These are phyloP conservation scores for Cotesia typhae DNA, from an alignment of 1,140 invertebrate genomes.

Conservation along the genomic window DNA sequence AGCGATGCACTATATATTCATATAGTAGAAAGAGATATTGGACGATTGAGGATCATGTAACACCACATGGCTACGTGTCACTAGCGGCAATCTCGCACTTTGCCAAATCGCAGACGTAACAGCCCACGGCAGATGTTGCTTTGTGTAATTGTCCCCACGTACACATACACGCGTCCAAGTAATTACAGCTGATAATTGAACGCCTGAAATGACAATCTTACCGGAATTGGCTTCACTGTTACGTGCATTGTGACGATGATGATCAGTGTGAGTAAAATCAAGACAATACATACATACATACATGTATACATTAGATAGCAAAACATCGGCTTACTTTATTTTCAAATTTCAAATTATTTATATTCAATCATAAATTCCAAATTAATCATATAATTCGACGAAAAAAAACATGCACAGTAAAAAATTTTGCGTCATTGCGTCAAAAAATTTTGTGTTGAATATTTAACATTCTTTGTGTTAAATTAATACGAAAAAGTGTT, in stretches of 20 bases:
- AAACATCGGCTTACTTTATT: too few relatives aligned
- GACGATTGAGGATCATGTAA: constrained; percentile 41
- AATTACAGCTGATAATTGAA: constrained; percentile 62
- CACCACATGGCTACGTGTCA: constrained; percentile 50
- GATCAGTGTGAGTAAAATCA: too few relatives aligned
- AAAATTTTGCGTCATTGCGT: too few relatives aligned
- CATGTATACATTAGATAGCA: too few relatives aligned
- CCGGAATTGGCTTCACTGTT: background rate
- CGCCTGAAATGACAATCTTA: constrained; percentile 27
- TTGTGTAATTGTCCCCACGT: constrained; percentile 52
- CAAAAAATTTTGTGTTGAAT: too few relatives aligned
- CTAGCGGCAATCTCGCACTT: constrained; percentile 47
- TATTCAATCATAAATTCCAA: too few relatives aligned
- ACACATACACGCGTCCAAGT: constrained; percentile 40
- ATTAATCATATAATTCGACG: too few relatives aligned
- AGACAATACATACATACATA: too few relatives aligned
- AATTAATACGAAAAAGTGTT: too few relatives aligned
- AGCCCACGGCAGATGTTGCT: constrained; percentile 55
- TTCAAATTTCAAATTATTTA: too few relatives aligned
- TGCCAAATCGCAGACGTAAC: constrained; percentile 30
- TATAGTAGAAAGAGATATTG: background rate
- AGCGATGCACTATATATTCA: background rate
- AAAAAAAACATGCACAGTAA: too few relatives aligned
- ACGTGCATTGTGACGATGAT: background rate
- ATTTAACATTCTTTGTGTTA: too few relatives aligned